phyloP scores from a whole-genome alignment of 2,888 invertebrate genomes.

The Tipula lateralis region DNA sequence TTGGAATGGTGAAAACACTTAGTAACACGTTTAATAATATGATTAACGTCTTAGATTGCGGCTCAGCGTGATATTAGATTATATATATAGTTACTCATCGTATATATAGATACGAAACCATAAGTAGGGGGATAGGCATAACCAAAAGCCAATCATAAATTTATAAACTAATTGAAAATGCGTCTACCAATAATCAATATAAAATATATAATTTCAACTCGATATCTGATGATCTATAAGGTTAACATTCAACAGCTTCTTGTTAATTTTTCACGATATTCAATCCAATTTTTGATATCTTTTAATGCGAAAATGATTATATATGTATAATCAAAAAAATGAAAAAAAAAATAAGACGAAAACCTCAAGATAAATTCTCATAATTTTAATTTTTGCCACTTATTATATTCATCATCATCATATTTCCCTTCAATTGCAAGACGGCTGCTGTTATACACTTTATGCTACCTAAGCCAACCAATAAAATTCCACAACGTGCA shows the following conservation, averaged over 20 bases:
- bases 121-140: not conserved
- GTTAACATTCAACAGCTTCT: conserved; percentile 4
- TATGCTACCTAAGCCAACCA: not conserved
- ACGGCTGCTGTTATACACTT: not conserved
- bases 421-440: conserved; percentile 3
- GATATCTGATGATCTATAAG: not conserved
- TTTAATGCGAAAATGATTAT: conserved; percentile 15
- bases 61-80: not conserved
- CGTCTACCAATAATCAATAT: conserved; percentile 7
- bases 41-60: not conserved
- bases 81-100: too few species aligned
- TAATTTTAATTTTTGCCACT: conserved; percentile 19
- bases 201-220: not conserved
- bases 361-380: conserved; percentile 14
- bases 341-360: not conserved
- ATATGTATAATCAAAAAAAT: not conserved
- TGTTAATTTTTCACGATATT: not conserved
- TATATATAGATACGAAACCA: not conserved
- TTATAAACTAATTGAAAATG: not conserved
- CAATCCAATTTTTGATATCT: not conserved
- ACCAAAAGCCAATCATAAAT: not conserved
- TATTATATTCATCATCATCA: not conserved
- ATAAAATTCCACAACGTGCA: conserved; percentile 27
- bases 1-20: not conserved
- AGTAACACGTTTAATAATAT: not conserved